Evolutionary conservation across 2,888 invertebrate species (phyloP).

Genomic region (Ephialtes manifestator): DNA sequence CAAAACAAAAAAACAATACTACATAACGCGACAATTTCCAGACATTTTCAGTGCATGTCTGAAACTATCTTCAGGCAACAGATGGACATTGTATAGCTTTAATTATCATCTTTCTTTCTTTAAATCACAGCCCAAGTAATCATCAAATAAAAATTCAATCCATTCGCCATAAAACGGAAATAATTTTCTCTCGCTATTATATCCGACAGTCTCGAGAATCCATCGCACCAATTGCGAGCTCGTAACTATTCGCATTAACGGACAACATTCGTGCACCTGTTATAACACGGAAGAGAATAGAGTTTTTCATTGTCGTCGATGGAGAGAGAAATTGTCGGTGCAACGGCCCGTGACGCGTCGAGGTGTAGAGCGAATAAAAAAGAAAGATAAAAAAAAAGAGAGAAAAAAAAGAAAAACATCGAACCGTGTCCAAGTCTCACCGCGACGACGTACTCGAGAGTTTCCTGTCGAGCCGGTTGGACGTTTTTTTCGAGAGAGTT

Average conservation of each 20-base stretch:
- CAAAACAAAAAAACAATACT: background rate
- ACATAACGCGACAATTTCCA: background rate
- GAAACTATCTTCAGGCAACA: background rate
- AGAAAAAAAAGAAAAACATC: slow-evolving; percentile 13
- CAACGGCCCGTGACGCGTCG: slow-evolving; percentile 73
- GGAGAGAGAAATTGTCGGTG: slow-evolving; percentile 71
- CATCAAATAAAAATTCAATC: background rate
- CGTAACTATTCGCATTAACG: slow-evolving; percentile 34
- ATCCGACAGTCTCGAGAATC: background rate
- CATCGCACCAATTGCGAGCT: slow-evolving; percentile 4
- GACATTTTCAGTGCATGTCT: background rate
- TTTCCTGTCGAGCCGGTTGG: background rate
- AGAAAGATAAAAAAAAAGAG: slow-evolving; percentile 16
- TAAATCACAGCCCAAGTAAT: background rate
- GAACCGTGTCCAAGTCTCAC: slow-evolving; percentile 39
- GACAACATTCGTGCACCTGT: slow-evolving; percentile 62
- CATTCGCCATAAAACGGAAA: background rate
- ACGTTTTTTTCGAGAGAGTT: slow-evolving; percentile 12
- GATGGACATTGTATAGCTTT: background rate
- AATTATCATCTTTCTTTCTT: background rate
- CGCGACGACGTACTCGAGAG: slow-evolving; percentile 35
- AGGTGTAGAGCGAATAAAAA: slow-evolving; percentile 24
- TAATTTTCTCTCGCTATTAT: background rate
- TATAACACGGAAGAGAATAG: slow-evolving; percentile 54
- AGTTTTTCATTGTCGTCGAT: slow-evolving; percentile 58